Evolutionary conservation across 1,140 invertebrate species (phyloP).

Genomic region (Rhagoletis pomonella): DNA sequence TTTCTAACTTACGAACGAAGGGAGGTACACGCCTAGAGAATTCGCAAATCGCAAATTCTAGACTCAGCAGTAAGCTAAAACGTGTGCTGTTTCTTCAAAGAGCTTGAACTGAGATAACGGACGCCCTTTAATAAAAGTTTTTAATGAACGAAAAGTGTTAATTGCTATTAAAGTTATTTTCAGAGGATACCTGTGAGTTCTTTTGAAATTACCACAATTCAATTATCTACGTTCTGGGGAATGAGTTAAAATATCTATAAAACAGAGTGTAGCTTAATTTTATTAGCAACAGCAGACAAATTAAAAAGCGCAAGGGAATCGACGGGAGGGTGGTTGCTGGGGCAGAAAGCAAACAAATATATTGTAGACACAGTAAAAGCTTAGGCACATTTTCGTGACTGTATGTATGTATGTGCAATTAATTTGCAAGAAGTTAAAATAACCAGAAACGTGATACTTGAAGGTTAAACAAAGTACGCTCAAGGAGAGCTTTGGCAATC

Average conservation of each 20-base stretch:
- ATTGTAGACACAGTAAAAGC: background rate
- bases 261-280: background rate
- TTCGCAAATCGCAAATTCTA: too few relatives aligned
- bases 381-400: background rate
- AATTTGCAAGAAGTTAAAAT: conserved; percentile 2
- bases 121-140: background rate
- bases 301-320: background rate
- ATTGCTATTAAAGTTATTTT: background rate
- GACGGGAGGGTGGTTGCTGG: background rate
- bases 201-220: conserved; percentile 9
- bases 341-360: background rate
- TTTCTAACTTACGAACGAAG: too few relatives aligned
- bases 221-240: background rate
- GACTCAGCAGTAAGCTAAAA: too few relatives aligned
- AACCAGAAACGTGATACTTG: background rate
- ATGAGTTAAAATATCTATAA: background rate
- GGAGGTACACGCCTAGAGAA: too few relatives aligned
- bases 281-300: background rate
- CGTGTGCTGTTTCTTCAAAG: too few relatives aligned
- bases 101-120: too few relatives aligned
- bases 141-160: background rate
- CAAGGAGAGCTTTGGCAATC: background rate
- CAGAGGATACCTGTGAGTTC: background rate
- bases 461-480: background rate
- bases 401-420: background rate